Percentiles rank a stretch among this genome's conserved stretches.
These are phyloP conservation scores for Lycocerus yunnanus DNA, from an alignment of 2,888 invertebrate species.

Conservation along the genomic window DNA sequence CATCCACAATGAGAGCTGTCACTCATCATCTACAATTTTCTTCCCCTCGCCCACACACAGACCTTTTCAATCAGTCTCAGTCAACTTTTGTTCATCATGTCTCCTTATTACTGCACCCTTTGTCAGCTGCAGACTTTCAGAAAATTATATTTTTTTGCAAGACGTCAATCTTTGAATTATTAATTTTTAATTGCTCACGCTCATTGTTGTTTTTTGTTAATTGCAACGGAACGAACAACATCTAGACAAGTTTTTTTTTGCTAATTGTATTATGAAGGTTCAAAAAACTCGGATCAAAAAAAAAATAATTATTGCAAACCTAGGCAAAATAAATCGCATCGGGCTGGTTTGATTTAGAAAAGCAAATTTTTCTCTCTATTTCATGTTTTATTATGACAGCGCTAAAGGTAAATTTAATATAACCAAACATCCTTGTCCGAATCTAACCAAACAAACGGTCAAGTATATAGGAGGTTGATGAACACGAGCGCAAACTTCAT, in stretches of 20 bases:
- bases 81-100: slow-evolving; percentile 47
- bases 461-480: slow-evolving; percentile 31
- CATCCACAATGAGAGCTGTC: slow-evolving; percentile 53
- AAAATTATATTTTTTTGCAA: slow-evolving; percentile 34
- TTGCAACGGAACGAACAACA: slow-evolving; percentile 10
- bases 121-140: slow-evolving; percentile 44
- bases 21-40: slow-evolving; percentile 49
- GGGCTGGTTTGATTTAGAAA: too few relatives aligned
- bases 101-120: slow-evolving; percentile 46
- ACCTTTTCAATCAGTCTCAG: slow-evolving; percentile 37
- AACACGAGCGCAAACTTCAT: slow-evolving; percentile 51
- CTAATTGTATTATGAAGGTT: not conserved
- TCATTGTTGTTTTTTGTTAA: slow-evolving; percentile 34
- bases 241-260: not conserved
- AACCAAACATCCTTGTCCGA: slow-evolving; percentile 31
- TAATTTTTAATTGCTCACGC: slow-evolving; percentile 6
- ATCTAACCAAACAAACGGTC: slow-evolving; percentile 42
- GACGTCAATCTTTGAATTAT: slow-evolving; percentile 33
- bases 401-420: slow-evolving; percentile 10
- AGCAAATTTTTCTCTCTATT: not conserved
- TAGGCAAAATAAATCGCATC: too few relatives aligned
- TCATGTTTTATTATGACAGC: not conserved
- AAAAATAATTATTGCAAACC: too few relatives aligned
- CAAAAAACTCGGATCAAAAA: not conserved
- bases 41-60: slow-evolving; percentile 40